These are phyloP conservation scores for Microplitis manilae DNA, from an alignment of 2,888 invertebrate species.

Conservation along the genomic window DNA sequence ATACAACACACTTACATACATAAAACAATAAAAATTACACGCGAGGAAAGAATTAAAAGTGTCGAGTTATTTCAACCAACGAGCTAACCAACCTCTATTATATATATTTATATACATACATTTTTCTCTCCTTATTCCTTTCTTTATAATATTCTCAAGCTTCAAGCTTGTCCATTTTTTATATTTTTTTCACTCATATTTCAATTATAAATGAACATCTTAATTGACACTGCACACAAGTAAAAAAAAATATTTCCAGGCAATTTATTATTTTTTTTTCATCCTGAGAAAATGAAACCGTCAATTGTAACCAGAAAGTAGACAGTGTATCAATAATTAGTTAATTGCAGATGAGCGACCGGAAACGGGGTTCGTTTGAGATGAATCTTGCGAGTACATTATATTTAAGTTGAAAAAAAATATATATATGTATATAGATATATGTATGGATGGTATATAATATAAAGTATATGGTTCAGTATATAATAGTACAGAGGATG, in stretches of 20 bases:
- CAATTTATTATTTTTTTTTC: neutral
- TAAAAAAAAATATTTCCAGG: no score
- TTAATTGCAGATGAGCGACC: conserved; percentile 38
- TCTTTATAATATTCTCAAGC: neutral
- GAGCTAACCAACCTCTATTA: conserved; percentile 3
- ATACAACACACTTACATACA: conserved; percentile 23
- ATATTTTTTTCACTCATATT: conserved; percentile 2
- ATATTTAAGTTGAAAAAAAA: conserved; percentile 20
- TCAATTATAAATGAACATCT: conserved; percentile 9
- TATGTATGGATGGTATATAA: neutral
- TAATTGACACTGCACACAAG: conserved; percentile 2
- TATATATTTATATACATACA: neutral
- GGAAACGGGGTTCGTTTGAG: conserved; percentile 40
- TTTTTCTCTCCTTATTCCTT: neutral
- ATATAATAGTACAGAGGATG: conserved; percentile 7
- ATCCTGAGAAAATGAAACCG: conserved; percentile 1
- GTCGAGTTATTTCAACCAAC: conserved; percentile 10
- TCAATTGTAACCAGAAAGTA: neutral
- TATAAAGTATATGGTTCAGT: conserved; percentile 5
- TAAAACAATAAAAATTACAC: conserved; percentile 37
- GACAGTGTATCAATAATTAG: conserved; percentile 39
- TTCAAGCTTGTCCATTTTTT: neutral
- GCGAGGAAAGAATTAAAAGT: conserved; percentile 45
- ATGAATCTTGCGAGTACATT: conserved; percentile 37
- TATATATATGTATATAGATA: neutral